Evolutionary conservation across 2,113 vertebrate genomes (phyloP), one percentile per base, ranked within the genome.

Genomic region (Excalfactoria chinensis): DNA sequence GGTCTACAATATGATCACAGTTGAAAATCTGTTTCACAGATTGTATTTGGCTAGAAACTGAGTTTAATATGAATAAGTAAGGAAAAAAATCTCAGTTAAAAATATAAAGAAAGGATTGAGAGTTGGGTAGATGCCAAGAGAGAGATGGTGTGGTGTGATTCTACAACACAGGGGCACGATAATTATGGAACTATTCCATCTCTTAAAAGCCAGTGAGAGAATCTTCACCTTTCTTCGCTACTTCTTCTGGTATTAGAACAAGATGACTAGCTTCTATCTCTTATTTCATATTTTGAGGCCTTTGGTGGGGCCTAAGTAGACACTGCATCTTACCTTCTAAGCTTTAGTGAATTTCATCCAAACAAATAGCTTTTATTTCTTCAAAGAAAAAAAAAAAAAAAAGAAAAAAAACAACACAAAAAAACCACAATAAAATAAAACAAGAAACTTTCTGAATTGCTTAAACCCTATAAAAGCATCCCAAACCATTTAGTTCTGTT

Each of bases 391-490:
- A 55, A 30, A 53, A 49, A 21, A 9, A 48, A 12, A 18, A 55
- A 56, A 11, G 40, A 41, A 41, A 41, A 40, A 41, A 41, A 41
- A 41, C 40, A 32, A 32, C 5, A 9, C 28, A 32, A 51, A 26
- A 51, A 51, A 14, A 5, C 48, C 53, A 56, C 30, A 53, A 56
- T 56, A 56, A 56, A 56, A 32, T 30, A 56, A 56, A 56, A 58
- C 32, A 58, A 58, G 30, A 56, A 32, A 58, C 17, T 62, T 81
- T 86, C 82, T 86, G 53, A 94, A 90, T 90, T 87, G 55, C 83
- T 89, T 90, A 91, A 93, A 92, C 70, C 62, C 23, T 83, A 30
- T 87, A 75, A 93, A 95, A 95, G 69, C 69, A 69, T 88, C 78
- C 68, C 89, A 81, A 81, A 58, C 87, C 69, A 62, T 90, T 84